These are phyloP conservation scores for Anthopleura xanthogrammica DNA, from an alignment of 92 coral and sea anemone genomes.

Conservation along the genomic window DNA sequence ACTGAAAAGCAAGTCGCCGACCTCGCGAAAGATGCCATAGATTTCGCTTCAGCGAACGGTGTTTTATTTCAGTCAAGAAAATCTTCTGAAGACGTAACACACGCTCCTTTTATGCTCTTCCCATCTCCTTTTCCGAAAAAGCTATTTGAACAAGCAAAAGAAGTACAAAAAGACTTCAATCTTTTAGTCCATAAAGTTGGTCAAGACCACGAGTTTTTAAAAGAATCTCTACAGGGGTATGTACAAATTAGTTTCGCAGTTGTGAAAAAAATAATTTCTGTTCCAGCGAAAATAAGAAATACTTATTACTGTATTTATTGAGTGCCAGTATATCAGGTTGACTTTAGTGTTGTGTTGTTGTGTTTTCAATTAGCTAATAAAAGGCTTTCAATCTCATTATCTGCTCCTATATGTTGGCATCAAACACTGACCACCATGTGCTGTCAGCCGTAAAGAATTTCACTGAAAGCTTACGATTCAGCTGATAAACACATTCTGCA, in stretches of 20 bases:
- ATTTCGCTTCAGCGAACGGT: conserved; percentile 15
- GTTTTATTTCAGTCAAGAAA: neutral
- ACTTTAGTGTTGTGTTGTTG: too few species aligned
- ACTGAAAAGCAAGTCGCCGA: conserved; percentile 8
- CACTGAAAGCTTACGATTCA: too few species aligned
- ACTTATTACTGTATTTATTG: too few species aligned
- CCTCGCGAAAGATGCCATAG: conserved; percentile 19
- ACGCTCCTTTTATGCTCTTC: conserved; percentile 80
- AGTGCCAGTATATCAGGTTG: too few species aligned
- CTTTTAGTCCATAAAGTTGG: conserved; percentile 77
- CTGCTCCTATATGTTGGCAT: too few species aligned
- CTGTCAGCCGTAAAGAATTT: too few species aligned
- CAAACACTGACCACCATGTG: too few species aligned
- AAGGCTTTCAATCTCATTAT: too few species aligned
- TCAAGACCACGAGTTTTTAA: conserved; percentile 63
- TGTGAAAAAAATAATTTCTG: too few species aligned
- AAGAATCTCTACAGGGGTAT: neutral
- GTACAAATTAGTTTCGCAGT: neutral
- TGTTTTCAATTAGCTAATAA: too few species aligned
- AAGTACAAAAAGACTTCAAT: conserved; percentile 84
- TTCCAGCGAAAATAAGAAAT: too few species aligned
- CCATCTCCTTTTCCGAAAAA: conserved; percentile 78
- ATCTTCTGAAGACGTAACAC: conserved; percentile 31
- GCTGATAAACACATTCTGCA: too few species aligned
- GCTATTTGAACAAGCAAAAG: conserved; percentile 58